A percentile compares a stretch with the other conserved stretches of the same genome.
These are phyloP conservation scores for Yponomeuta evonymella DNA, from an alignment of 2,888 invertebrate species.

Conservation along the genomic window DNA sequence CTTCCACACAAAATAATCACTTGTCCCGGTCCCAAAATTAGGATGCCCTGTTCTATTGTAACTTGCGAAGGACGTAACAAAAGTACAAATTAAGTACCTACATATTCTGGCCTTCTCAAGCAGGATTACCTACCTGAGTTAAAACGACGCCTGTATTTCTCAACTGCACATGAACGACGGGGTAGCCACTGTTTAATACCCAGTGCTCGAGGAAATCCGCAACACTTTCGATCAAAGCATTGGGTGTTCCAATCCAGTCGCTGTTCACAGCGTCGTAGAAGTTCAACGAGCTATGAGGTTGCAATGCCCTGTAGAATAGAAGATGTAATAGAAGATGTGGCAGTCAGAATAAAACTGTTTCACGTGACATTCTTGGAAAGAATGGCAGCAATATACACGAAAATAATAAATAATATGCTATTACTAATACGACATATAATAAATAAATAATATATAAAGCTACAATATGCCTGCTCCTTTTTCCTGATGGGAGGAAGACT, in stretches of 20 bases:
- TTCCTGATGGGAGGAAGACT: too few relatives aligned
- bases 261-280: constrained; percentile 49
- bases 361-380: too few relatives aligned
- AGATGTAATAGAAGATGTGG: background rate
- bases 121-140: constrained; percentile 41
- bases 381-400: too few relatives aligned
- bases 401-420: too few relatives aligned
- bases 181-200: constrained; percentile 45
- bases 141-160: constrained; percentile 43
- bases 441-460: too few relatives aligned
- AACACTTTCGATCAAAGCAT: constrained; percentile 31
- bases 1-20: too few relatives aligned
- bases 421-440: too few relatives aligned
- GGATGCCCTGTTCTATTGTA: too few relatives aligned
- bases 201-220: constrained; percentile 44
- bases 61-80: too few relatives aligned
- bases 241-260: constrained; percentile 25
- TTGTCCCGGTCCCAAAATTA: too few relatives aligned
- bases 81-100: background rate
- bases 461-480: too few relatives aligned
- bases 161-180: constrained; percentile 42
- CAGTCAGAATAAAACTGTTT: background rate
- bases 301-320: constrained; percentile 34
- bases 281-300: constrained; percentile 36
- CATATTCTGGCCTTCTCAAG: background rate